A percentile compares a stretch with the other conserved stretches of the same genome.
These are phyloP conservation scores for Chironomus tepperi DNA, from an alignment of 1,140 invertebrate genomes.

Conservation along the genomic window DNA sequence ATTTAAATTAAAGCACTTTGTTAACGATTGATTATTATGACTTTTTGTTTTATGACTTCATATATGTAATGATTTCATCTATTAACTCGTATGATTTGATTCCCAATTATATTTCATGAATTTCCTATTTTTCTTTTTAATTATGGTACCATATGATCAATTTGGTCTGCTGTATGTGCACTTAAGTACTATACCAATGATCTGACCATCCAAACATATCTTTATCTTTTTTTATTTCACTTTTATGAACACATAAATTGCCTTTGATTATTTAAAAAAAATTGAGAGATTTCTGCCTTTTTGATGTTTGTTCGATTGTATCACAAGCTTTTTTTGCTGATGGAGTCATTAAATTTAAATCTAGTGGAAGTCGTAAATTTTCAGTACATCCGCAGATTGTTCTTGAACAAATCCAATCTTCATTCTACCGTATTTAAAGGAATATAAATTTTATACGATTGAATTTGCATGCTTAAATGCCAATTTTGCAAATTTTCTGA, in stretches of 20 bases:
- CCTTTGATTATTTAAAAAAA: too few relatives aligned
- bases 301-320: too few relatives aligned
- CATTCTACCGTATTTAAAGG: background rate
- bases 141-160: background rate
- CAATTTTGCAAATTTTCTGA: constrained; percentile 1
- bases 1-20: background rate
- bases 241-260: too few relatives aligned
- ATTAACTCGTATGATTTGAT: background rate
- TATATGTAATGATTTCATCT: background rate
- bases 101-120: background rate
- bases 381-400: background rate
- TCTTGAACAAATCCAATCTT: background rate
- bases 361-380: background rate
- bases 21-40: background rate
- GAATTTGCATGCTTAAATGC: constrained; percentile 3
- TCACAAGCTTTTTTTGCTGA: background rate
- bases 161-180: background rate
- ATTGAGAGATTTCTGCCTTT: too few relatives aligned
- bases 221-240: too few relatives aligned
- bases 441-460: background rate
- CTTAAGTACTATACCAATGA: too few relatives aligned
- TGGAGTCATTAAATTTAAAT: background rate
- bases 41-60: background rate
- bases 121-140: background rate
- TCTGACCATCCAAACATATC: too few relatives aligned